phyloP scores from a whole-genome alignment of 2,113 vertebrate species.

The Canis aureus region DNA sequence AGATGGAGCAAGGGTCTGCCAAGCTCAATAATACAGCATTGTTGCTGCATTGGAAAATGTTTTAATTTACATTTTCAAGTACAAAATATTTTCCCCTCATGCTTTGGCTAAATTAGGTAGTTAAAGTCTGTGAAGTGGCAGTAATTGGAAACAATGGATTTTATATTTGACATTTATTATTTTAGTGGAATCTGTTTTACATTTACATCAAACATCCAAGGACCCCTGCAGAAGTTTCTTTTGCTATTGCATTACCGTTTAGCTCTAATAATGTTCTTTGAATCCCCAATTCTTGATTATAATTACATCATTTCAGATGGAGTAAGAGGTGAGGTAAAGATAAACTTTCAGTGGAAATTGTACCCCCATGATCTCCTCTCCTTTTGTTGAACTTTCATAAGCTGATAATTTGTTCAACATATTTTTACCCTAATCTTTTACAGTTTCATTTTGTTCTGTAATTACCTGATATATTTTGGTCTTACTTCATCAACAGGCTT shows the following conservation, averaged over 20 bases:
- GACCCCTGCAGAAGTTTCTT: slow-evolving; percentile 80
- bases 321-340: slow-evolving; percentile 34
- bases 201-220: slow-evolving; percentile 81
- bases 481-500: slow-evolving; percentile 36
- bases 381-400: slow-evolving; percentile 45
- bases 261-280: slow-evolving; percentile 67
- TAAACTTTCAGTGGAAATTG: slow-evolving; percentile 43
- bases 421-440: slow-evolving; percentile 46
- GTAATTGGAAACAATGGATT: slow-evolving; percentile 70
- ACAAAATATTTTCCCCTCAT: slow-evolving; percentile 74
- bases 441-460: slow-evolving; percentile 35
- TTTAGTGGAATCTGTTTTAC: slow-evolving; percentile 75
- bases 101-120: slow-evolving; percentile 63
- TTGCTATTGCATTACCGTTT: slow-evolving; percentile 72
- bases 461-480: slow-evolving; percentile 51
- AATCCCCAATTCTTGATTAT: slow-evolving; percentile 64
- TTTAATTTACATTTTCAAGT: slow-evolving; percentile 84
- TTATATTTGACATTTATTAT: slow-evolving; percentile 82
- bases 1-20: slow-evolving; percentile 70
- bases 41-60: slow-evolving; percentile 76
- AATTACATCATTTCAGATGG: slow-evolving; percentile 69
- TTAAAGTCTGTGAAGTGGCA: slow-evolving; percentile 79
- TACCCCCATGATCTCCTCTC: neutral
- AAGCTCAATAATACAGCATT: slow-evolving; percentile 68
- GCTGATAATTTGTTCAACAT: slow-evolving; percentile 45